Percentiles rank a stretch among this genome's conserved stretches.
Conservation (phyloP, 35 echinoderm and acorn worm genomes). For the Apostichopus japonicus region DNA sequence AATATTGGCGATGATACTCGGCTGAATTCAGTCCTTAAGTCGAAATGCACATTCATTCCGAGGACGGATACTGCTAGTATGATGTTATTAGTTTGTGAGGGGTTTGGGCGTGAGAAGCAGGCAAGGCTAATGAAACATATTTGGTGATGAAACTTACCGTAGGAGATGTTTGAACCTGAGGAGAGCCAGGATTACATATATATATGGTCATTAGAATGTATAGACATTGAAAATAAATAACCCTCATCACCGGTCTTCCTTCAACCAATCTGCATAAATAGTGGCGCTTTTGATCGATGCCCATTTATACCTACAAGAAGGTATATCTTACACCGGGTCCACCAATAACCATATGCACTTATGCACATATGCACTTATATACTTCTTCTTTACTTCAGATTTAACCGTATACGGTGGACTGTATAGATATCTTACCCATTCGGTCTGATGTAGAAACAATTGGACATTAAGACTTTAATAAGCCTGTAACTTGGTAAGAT, state of each 20-base stretch:
- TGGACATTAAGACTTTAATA: too few relatives aligned
- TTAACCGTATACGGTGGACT: too few relatives aligned
- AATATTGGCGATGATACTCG: too few relatives aligned
- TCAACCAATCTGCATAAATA: neutral
- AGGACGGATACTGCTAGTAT: too few relatives aligned
- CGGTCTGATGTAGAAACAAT: too few relatives aligned
- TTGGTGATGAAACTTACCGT: conserved; percentile 13
- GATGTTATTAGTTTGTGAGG: neutral
- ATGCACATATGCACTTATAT: conserved; percentile 4
- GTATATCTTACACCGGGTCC: neutral
- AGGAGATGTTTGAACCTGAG: conserved; percentile 42
- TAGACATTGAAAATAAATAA: neutral
- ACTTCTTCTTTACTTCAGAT: too few relatives aligned
- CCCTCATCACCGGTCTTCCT: neutral
- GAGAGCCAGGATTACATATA: conserved; percentile 22
- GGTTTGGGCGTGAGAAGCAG: conserved; percentile 32
- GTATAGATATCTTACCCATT: too few relatives aligned
- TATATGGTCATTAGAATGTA: conserved; percentile 6
- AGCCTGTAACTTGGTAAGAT: too few relatives aligned
- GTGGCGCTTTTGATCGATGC: too few relatives aligned
- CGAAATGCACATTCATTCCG: neutral
- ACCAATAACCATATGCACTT: neutral
- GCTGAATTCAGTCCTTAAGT: neutral
- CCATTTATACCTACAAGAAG: neutral
- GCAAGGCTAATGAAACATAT: conserved; percentile 24